A percentile compares a stretch with the other conserved stretches of the same genome.
Evolutionary conservation across 2,888 invertebrate species (phyloP).

Genomic region (Dryobota labecula): DNA sequence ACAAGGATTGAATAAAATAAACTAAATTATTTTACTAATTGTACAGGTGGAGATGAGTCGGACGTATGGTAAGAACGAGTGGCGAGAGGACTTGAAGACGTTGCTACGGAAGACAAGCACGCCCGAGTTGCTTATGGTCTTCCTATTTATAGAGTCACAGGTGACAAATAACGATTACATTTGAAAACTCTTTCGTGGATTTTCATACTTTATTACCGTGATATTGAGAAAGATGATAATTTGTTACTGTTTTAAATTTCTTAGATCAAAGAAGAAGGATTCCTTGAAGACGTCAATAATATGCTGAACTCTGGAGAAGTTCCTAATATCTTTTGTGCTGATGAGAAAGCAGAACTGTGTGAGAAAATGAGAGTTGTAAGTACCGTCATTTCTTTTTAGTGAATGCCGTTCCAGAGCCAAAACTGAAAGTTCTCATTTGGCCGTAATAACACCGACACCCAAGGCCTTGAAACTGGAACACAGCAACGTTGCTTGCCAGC

Average conservation of each 20-base stretch:
- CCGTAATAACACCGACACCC: neutral
- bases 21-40: neutral
- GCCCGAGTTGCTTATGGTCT: constrained; percentile 96
- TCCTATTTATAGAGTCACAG: constrained; percentile 97
- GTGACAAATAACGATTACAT: constrained; percentile 76
- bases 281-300: constrained; percentile 98
- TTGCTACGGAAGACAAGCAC: constrained; percentile 95
- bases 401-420: neutral
- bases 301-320: constrained; percentile 98
- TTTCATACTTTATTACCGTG: neutral
- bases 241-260: neutral
- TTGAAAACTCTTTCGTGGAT: neutral
- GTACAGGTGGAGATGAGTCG: constrained; percentile 97
- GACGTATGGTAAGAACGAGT: constrained; percentile 95
- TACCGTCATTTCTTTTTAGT: constrained; percentile 35
- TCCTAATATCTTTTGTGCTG: constrained; percentile 96
- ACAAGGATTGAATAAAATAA: neutral
- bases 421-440: neutral
- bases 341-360: constrained; percentile 97
- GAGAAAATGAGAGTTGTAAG: constrained; percentile 96
- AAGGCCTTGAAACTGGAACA: neutral
- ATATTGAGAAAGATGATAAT: neutral
- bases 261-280: constrained; percentile 97
- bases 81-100: constrained; percentile 97
- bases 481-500: neutral